These are phyloP conservation scores for Oopsacas minuta DNA, from an alignment of 37 sponge, comb jelly and placozoan genomes.

Conservation along the genomic window DNA sequence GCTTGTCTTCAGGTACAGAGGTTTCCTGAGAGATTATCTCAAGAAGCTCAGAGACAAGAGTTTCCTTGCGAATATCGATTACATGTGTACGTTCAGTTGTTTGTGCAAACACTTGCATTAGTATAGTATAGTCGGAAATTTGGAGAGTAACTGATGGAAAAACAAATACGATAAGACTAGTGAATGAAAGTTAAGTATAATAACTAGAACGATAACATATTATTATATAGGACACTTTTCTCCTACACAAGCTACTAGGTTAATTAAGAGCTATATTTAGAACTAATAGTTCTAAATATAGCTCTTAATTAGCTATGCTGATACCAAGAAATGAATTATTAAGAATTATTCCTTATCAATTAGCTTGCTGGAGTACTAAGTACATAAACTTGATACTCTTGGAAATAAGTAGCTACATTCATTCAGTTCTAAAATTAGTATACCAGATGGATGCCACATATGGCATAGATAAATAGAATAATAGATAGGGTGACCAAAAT, in stretches of 20 bases:
- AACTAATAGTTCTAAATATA: background rate
- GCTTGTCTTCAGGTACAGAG: background rate
- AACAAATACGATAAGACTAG: background rate
- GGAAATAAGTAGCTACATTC: too few relatives aligned
- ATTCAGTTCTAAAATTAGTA: too few relatives aligned
- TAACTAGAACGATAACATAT: background rate
- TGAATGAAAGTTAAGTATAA: background rate
- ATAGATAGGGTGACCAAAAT: too few relatives aligned
- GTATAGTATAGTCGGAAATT: background rate
- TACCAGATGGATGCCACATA: too few relatives aligned
- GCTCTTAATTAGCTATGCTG: background rate
- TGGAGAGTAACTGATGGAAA: background rate
- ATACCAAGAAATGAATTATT: too few relatives aligned
- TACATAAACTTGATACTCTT: too few relatives aligned
- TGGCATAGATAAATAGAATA: too few relatives aligned
- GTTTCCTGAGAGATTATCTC: constrained; percentile 6
- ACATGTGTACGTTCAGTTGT: background rate
- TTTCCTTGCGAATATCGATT: constrained; percentile 7
- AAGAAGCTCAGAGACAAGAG: background rate
- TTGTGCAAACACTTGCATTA: constrained; percentile 8
- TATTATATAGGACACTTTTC: background rate
- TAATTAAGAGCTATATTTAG: background rate
- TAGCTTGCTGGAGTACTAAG: too few relatives aligned
- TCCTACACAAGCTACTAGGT: background rate
- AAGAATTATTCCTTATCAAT: too few relatives aligned